phyloP scores from a whole-genome alignment of 1,140 invertebrate species.

The Ostrea edulis region DNA sequence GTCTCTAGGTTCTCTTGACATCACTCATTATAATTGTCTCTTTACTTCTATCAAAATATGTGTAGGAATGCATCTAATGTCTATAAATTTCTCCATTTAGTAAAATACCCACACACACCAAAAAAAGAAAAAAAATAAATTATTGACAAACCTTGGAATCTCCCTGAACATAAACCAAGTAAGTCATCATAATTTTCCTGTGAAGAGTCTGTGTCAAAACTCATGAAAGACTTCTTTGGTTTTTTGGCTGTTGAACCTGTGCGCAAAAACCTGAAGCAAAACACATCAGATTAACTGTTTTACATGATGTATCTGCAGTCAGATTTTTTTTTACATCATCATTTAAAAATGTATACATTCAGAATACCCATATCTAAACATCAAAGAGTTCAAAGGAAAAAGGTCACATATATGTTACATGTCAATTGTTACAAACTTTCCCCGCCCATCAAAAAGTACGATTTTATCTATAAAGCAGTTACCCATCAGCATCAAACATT shows the following conservation, averaged over 20 bases:
- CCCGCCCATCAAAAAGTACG: background rate
- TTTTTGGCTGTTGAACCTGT: constrained; percentile 61
- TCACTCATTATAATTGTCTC: no score
- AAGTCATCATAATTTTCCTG: constrained; percentile 75
- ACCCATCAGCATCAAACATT: constrained; percentile 77
- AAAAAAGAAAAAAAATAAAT: no score
- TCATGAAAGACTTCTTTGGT: background rate
- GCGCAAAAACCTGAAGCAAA: constrained; percentile 51
- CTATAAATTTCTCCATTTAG: no score
- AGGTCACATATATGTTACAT: background rate
- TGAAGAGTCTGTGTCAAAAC: background rate
- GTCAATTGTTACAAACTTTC: no score
- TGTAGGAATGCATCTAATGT: no score
- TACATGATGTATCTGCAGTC: background rate
- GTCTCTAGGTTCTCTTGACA: no score
- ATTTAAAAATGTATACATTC: no score
- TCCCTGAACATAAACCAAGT: constrained; percentile 78
- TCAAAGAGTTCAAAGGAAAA: no score
- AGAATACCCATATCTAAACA: no score
- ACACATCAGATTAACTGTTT: background rate
- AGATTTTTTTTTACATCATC: background rate
- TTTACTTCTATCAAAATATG: no score
- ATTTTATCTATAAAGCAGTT: constrained; percentile 9
- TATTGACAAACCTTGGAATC: constrained; percentile 64
- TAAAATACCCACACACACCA: no score